Evolutionary conservation across 1,140 invertebrate species (phyloP), one percentile per base, ranked within the genome.

Genomic region (Whitmania pigra): DNA sequence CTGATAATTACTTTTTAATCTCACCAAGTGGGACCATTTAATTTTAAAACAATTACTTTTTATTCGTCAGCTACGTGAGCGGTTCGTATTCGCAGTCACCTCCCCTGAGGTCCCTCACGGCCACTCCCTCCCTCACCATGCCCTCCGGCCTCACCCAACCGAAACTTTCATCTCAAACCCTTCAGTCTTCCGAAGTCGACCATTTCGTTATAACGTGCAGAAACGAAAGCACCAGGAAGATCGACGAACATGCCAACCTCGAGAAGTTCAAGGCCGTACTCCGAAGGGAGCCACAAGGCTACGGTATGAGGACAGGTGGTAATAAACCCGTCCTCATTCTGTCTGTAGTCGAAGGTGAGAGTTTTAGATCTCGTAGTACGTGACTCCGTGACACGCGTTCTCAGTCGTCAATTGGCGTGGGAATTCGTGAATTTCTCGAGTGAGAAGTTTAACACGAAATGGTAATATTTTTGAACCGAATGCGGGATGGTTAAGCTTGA

Each of bases 201-300:
- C 29, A 63, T 18, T 25, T 25, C 57, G 29, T 11, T 25, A 63
- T 20, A 20, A 57, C 22, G 22, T 63, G 11, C 20, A 63, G 57
- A n/a, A 63, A 63, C 57, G 29, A 63, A 22, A 63, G 29, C 57
- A 63, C 22, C 57, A 63, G 57, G 22, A 63, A 31, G 22, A 63
- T 25, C 13, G 29, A 63, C 9, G 29, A 63, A 22, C 22, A 63
- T 13, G 29, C 22, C 57, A 63, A 63, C 57, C 29, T 63, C 11
- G 29, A 25, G 9, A 63, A 63, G 57, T 63, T 22, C 22, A 63
- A 63, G 29, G 57, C 20, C 22, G 57, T 63, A 11, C 29, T 63
- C 22, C 9, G 29, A 20, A 13, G 57, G 18, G 57, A 63, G 22
- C 11, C 57, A 63, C 22, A 31, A 7, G 57, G 57, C 9, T 63